phyloP scores from a whole-genome alignment of 2,797 vertebrate species.

The Coreius guichenoti region DNA sequence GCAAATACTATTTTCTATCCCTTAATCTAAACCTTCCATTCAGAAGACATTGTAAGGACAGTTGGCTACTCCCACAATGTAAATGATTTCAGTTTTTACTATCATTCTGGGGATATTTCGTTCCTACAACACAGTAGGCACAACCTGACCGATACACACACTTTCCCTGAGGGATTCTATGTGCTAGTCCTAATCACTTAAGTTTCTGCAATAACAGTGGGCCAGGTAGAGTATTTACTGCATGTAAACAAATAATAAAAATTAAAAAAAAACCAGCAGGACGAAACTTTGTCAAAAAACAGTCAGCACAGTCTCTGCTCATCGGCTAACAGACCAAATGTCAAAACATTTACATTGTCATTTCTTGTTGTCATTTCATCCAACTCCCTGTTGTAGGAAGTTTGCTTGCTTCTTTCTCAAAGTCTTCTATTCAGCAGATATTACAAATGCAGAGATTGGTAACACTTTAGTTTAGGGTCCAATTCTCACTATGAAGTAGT shows the following conservation, averaged over 20 bases:
- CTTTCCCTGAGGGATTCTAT: not conserved
- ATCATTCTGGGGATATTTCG: not conserved
- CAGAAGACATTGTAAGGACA: not conserved
- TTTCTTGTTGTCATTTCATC: not conserved
- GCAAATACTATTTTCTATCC: not conserved
- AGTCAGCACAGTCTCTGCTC: not conserved
- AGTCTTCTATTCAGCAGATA: not conserved
- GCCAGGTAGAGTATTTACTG: not conserved
- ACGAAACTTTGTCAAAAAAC: not conserved
- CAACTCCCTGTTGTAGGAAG: not conserved
- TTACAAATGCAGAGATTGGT: conserved; percentile 7
- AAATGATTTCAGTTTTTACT: not conserved
- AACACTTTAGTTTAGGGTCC: too few relatives aligned
- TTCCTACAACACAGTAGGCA: not conserved
- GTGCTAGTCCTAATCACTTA: not conserved
- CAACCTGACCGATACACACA: not conserved
- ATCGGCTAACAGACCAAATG: not conserved
- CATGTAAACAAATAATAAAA: not conserved
- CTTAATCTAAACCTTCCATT: not conserved
- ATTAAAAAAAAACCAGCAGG: too few relatives aligned
- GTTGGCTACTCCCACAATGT: not conserved
- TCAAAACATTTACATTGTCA: conserved; percentile 16
- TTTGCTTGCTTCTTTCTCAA: not conserved
- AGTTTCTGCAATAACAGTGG: not conserved
- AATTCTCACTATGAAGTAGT: too few relatives aligned